Evolutionary conservation across 2,113 vertebrate species (phyloP), one percentile per base, ranked within the genome.

Genomic region (Dasyprocta punctata): DNA sequence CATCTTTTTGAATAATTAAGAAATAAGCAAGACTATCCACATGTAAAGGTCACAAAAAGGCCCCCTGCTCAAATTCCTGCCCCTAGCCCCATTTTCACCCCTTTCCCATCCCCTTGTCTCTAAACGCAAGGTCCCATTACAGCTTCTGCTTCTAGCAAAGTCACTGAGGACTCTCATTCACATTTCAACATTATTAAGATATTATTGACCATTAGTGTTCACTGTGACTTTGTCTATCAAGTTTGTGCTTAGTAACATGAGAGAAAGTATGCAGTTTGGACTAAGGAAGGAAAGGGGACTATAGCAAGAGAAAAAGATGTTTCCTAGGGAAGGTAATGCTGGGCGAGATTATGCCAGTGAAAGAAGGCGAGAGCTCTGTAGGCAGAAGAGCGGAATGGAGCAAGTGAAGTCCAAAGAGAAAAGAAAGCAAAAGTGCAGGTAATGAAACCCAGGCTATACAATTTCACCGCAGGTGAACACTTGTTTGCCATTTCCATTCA

Each of bases 1-100:
- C 5, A 49, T 54, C 54, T 38, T 89, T 89, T 89, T 44, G 91
- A 89, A 91, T 75, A 77, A 65, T 90, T 95, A 96, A 75, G 30
- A 94, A 92, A 82, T 75, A 95, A 90, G 38, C 56, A 96, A 83
- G 41, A 65, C 54, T 91, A 80, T 61, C n/a, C 65, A 73, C 44
- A 83, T 47, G 86, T 12, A 85, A 96, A 96, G 49, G 54, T 87
- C 80, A 96, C 58, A 20, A 41, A 96, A 93, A 95, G 71, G 81
- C 24, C 20, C 56, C 13, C 49, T 92, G 92, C 84, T 95, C 87
- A 71, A 95, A 95, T 95, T 86, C 24, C 56, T 33, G 44, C 16
- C 12, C 30, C 19, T 83, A 86, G 22, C 11, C 71, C 33, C 2
- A 89, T 73, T 24, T 13, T 96, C 44, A 88, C 65, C 28, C 69